Evolutionary conservation across 2,888 invertebrate species (phyloP), one percentile per base, ranked within the genome.

Genomic region (Thereva nobilitata): DNA sequence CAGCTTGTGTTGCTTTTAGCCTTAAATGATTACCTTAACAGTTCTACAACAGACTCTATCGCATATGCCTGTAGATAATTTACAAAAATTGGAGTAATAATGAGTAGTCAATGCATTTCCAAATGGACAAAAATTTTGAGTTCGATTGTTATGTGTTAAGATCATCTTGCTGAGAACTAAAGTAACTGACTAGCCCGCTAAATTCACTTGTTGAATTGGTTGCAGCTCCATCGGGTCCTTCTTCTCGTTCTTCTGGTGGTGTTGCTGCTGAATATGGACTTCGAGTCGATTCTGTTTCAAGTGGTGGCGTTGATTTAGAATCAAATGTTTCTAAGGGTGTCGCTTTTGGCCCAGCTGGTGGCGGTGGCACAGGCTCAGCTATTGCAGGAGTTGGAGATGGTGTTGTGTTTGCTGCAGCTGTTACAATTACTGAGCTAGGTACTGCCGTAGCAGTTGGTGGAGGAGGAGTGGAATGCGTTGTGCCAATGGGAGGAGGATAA

Each of bases 161-260:
- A 81, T 93, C 93, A 77, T 93, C 93, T 79, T 93, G 87, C 80
- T 94, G 94, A 77, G 93, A 93, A 73, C 93, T 93, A 82, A 94
- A 94, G 82, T 95, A 95, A 79, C 93, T 93, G 68, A 94, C 94
- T 74, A 95, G 85, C 4, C 94, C 94, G 45, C 93, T 93, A 80
- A 94, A 94, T 77, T 93, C 93, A 56, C 92, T 88, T 70, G 86
- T 72, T 49, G 74, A 79, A 8, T 83, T 75, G 56, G 75, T 75
- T n/a, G 78, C 75, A 34, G 71, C 72, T 23, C 68, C 67, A 2
- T 74, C 72, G 35, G 68, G 70, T 53, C 71, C 59, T 23, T 69
- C 73, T 35, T 72, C 73, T 5, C 68, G 69, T 7, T 68, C 68
- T 34, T 67, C 69, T 40, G 70, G 64, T 12, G 69, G 67, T 1